Conservation (phyloP, 2,888 invertebrate genomes). For the Lymantria monacha region DNA sequence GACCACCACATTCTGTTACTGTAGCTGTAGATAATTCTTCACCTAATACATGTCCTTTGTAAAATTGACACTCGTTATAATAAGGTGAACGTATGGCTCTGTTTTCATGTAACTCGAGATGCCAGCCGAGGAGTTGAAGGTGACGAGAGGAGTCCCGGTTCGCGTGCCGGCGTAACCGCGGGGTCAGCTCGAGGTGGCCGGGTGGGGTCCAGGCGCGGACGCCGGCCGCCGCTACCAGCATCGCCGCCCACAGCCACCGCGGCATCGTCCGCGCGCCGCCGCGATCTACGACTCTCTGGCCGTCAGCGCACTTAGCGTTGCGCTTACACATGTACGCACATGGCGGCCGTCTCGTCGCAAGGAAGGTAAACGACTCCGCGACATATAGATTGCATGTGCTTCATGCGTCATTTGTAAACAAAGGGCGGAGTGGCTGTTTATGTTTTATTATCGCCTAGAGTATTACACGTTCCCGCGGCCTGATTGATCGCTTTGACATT, state of each 20-base stretch:
- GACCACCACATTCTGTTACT: constrained; percentile 77
- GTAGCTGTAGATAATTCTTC: constrained; percentile 70
- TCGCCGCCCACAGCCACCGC: constrained; percentile 69
- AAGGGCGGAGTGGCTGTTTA: constrained; percentile 70
- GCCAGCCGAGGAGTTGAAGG: constrained; percentile 67
- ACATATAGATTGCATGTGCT: constrained; percentile 72
- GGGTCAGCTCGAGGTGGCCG: constrained; percentile 37
- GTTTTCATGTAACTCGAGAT: constrained; percentile 67
- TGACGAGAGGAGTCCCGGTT: constrained; percentile 43
- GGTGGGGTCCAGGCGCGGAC: constrained; percentile 49
- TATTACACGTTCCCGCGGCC: constrained; percentile 37
- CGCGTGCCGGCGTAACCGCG: constrained; percentile 44
- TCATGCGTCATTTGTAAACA: constrained; percentile 80
- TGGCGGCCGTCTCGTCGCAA: constrained; percentile 74
- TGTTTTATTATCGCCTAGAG: constrained; percentile 61
- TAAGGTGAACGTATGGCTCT: constrained; percentile 68
- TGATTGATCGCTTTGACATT: constrained; percentile 1
- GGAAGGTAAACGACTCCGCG: constrained; percentile 80
- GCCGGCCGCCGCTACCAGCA: constrained; percentile 53
- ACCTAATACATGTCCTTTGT: constrained; percentile 62
- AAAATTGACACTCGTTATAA: constrained; percentile 70
- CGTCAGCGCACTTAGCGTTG: constrained; percentile 44
- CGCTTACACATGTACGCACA: constrained; percentile 76
- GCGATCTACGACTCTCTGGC: constrained; percentile 65
- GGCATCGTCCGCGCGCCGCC: constrained; percentile 74